Evolutionary conservation across 2,113 vertebrate species (phyloP).

Genomic region (Varanus salvator): DNA sequence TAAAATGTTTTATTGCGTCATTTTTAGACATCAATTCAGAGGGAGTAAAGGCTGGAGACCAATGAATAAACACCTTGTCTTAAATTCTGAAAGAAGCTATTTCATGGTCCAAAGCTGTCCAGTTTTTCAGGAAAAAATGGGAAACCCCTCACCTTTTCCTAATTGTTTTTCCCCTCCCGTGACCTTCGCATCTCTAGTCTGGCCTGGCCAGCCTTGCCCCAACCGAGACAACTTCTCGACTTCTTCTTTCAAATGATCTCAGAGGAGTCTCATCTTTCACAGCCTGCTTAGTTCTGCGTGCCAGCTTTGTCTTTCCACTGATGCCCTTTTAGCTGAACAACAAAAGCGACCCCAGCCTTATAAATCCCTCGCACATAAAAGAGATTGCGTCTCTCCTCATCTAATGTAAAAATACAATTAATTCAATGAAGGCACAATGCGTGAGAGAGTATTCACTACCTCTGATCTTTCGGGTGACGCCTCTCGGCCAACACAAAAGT

Average conservation of each 20-base stretch:
- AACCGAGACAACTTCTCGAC: constrained; percentile 49
- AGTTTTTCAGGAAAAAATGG: no score
- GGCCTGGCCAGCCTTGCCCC: background rate
- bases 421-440: constrained; percentile 53
- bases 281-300: constrained; percentile 13
- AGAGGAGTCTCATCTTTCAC: constrained; percentile 49
- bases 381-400: background rate
- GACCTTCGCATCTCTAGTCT: background rate
- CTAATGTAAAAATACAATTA: constrained; percentile 24
- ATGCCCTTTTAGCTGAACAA: constrained; percentile 48
- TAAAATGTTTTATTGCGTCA: no score
- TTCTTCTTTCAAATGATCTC: constrained; percentile 54
- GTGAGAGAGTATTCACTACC: constrained; percentile 44
- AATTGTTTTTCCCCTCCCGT: no score
- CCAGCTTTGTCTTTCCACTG: constrained; percentile 59
- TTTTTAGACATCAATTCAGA: no score
- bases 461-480: constrained; percentile 61
- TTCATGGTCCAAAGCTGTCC: no score
- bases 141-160: no score
- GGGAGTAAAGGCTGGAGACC: no score
- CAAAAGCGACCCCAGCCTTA: constrained; percentile 50
- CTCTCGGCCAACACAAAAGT: constrained; percentile 71
- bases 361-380: constrained; percentile 53
- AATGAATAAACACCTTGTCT: no score
- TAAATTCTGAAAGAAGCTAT: no score